Evolutionary conservation across 2,888 invertebrate species (phyloP).

Genomic region (Malachius bipustulatus): DNA sequence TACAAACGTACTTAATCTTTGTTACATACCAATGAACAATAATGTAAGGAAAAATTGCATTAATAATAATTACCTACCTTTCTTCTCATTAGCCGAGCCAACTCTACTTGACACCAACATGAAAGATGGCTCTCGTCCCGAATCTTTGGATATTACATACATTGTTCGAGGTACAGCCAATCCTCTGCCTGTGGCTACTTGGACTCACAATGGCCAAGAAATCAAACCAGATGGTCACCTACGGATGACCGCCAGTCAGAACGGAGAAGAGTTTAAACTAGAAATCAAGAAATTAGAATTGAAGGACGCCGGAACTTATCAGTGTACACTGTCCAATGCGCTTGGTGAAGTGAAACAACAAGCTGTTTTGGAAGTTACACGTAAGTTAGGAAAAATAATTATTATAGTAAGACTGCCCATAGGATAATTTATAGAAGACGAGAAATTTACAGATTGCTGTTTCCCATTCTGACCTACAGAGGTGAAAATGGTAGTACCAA

Average conservation of each 20-base stretch:
- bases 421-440: too few species aligned
- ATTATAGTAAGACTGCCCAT: too few species aligned
- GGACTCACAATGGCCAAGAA: conserved; percentile 67
- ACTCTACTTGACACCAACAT: conserved; percentile 60
- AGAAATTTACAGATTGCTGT: too few species aligned
- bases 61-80: background rate
- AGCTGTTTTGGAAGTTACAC: conserved; percentile 60
- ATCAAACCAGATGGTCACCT: conserved; percentile 47
- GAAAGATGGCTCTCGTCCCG: conserved; percentile 62
- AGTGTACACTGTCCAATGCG: conserved; percentile 70
- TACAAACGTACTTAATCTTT: conserved; percentile 7
- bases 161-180: conserved; percentile 64
- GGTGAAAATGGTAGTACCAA: too few species aligned
- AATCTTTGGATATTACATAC: conserved; percentile 71
- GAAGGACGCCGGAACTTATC: conserved; percentile 71
- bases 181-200: conserved; percentile 66
- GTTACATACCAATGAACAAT: too few species aligned
- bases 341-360: conserved; percentile 65
- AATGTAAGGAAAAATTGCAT: background rate
- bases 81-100: conserved; percentile 47
- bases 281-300: conserved; percentile 57
- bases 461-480: too few species aligned
- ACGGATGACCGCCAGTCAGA: conserved; percentile 48
- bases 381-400: conserved; percentile 40
- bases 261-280: conserved; percentile 61